phyloP scores from a whole-genome alignment of 2,113 vertebrate species.

The Acanthisitta chloris region DNA sequence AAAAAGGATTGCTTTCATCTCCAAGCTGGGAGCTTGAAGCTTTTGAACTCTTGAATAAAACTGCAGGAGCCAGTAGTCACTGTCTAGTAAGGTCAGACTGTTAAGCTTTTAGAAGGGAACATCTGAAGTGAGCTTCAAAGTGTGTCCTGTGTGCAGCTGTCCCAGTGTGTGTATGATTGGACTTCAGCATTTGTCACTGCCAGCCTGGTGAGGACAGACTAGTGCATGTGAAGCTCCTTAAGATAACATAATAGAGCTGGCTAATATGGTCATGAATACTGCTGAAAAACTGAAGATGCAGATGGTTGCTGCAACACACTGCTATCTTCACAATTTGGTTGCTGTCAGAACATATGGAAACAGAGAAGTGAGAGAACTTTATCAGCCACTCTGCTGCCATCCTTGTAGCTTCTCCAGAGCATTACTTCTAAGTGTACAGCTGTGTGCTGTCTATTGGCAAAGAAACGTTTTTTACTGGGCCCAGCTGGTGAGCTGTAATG shows the following conservation, averaged over 20 bases:
- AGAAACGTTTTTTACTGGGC: neutral
- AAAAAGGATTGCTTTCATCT: neutral
- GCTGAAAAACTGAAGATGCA: neutral
- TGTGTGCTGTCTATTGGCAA: neutral
- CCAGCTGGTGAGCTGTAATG: neutral
- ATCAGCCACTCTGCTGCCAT: neutral
- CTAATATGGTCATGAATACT: neutral
- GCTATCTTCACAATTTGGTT: neutral
- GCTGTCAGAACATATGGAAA: accelerated
- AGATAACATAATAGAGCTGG: neutral
- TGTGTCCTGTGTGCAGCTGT: neutral
- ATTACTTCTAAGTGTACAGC: neutral
- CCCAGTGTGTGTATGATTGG: neutral
- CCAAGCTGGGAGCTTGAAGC: neutral
- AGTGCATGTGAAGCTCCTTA: neutral
- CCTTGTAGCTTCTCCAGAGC: neutral
- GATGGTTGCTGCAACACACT: neutral
- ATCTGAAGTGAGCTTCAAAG: neutral
- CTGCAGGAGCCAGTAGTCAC: neutral
- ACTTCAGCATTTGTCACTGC: neutral
- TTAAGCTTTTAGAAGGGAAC: neutral
- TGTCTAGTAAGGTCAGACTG: neutral
- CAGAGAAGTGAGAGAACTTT: neutral
- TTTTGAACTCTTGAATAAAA: neutral
- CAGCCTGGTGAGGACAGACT: neutral